phyloP scores from a whole-genome alignment of 1,140 invertebrate species.

The Drosophila insularis region DNA sequence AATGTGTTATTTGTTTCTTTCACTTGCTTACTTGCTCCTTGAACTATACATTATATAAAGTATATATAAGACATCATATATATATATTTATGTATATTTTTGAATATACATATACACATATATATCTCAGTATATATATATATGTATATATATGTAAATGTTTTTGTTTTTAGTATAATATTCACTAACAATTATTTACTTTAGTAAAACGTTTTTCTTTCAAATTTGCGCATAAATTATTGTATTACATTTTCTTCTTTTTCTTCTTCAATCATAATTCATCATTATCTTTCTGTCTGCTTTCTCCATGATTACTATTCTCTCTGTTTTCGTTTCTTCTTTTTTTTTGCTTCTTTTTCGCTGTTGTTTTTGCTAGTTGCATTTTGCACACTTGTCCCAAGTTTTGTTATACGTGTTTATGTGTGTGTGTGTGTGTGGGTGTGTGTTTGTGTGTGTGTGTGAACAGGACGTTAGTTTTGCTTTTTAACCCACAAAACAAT shows the following conservation, averaged over 20 bases:
- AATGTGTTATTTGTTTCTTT: slow-evolving; percentile 40
- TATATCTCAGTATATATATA: slow-evolving; percentile 18
- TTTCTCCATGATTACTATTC: slow-evolving; percentile 19
- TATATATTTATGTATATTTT: slow-evolving; percentile 42
- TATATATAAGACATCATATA: slow-evolving; percentile 47
- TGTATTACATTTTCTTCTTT: slow-evolving; percentile 59
- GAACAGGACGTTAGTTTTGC: slow-evolving; percentile 41
- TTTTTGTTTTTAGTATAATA: slow-evolving; percentile 66
- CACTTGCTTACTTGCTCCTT: slow-evolving; percentile 53
- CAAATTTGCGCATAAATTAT: slow-evolving; percentile 80
- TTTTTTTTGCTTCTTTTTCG: slow-evolving; percentile 2
- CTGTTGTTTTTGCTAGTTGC: slow-evolving; percentile 4
- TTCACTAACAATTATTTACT: slow-evolving; percentile 81
- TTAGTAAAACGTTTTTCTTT: slow-evolving; percentile 71
- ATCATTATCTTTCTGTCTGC: slow-evolving; percentile 9
- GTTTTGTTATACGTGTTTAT: slow-evolving; percentile 11
- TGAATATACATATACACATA: slow-evolving; percentile 34
- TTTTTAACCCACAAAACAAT: slow-evolving; percentile 61
- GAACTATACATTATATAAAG: slow-evolving; percentile 73
- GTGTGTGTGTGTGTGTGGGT: slow-evolving; percentile 18
- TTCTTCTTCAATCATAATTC: slow-evolving; percentile 15
- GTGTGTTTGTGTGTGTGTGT: slow-evolving; percentile 25
- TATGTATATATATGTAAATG: slow-evolving; percentile 31
- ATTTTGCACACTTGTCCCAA: slow-evolving; percentile 6
- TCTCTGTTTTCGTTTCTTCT: slow-evolving; percentile 14